Percentiles rank a stretch among this genome's conserved stretches.
Conservation (phyloP, 1,140 invertebrate species). For the Steinernema feltiae region DNA sequence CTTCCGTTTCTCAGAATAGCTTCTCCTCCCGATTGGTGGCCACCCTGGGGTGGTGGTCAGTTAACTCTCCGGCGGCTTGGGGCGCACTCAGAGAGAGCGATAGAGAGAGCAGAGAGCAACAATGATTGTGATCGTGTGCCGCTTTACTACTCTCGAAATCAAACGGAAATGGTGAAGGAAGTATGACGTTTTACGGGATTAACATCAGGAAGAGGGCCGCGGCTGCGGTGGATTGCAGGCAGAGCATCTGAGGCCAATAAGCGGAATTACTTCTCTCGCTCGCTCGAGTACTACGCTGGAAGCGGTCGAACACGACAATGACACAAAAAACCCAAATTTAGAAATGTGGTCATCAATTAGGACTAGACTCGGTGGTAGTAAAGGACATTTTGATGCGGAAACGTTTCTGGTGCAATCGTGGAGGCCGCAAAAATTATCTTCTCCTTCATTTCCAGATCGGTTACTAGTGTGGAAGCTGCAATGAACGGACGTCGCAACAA, state of each 20-base stretch:
- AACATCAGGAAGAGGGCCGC: background rate
- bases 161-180: slow-evolving; percentile 7
- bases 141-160: slow-evolving; percentile 3
- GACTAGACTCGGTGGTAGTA: background rate
- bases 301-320: background rate
- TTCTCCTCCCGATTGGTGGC: background rate
- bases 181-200: slow-evolving; percentile 9
- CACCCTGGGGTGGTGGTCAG: background rate
- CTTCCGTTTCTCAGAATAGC: too few species aligned
- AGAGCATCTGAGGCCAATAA: slow-evolving; percentile 15
- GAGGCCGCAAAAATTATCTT: too few species aligned
- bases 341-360: slow-evolving; percentile 2
- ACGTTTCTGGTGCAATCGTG: too few species aligned
- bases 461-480: too few species aligned
- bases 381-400: too few species aligned
- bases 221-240: background rate
- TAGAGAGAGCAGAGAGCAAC: background rate
- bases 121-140: background rate
- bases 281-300: background rate
- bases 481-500: too few species aligned
- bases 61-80: too few species aligned
- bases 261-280: slow-evolving; percentile 1
- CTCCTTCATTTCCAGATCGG: too few species aligned
- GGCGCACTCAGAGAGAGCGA: too few species aligned
- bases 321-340: slow-evolving; percentile 8